Conservation (phyloP, 2,113 vertebrate species). For the Opisthocomus hoazin region DNA sequence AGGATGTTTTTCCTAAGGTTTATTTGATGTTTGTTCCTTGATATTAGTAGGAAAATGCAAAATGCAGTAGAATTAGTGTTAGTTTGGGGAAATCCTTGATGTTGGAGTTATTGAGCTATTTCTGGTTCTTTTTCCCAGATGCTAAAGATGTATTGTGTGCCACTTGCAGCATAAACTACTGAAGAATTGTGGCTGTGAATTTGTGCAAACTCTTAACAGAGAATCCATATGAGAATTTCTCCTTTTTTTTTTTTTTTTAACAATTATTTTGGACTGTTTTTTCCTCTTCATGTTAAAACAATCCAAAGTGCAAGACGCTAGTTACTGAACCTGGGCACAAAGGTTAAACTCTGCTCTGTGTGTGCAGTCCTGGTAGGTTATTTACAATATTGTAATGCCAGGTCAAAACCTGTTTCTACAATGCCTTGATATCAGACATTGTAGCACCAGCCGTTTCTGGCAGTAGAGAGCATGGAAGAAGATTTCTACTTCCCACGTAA, state of each 20-base stretch:
- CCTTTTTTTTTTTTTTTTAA: constrained; percentile 25
- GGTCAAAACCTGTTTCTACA: constrained; percentile 32
- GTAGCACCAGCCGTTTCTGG: constrained; percentile 15
- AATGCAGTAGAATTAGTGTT: constrained; percentile 57
- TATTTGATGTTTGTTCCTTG: constrained; percentile 55
- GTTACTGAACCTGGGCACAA: constrained; percentile 30
- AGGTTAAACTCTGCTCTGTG: not conserved
- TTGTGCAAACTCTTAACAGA: constrained; percentile 65
- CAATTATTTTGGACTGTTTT: constrained; percentile 41
- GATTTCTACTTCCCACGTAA: not conserved
- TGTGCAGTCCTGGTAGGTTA: constrained; percentile 23
- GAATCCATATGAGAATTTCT: constrained; percentile 52
- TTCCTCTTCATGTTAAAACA: constrained; percentile 2
- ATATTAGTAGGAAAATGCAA: constrained; percentile 46
- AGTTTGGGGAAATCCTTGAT: constrained; percentile 51
- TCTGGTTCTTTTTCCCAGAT: constrained; percentile 57
- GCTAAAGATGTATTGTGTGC: constrained; percentile 53
- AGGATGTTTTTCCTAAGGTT: constrained; percentile 20
- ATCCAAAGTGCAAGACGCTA: constrained; percentile 34
- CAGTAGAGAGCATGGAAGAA: not conserved
- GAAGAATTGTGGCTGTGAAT: constrained; percentile 74
- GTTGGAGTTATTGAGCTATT: constrained; percentile 35
- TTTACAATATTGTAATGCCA: not conserved
- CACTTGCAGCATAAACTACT: constrained; percentile 77
- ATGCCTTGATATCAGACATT: constrained; percentile 1